Conservation (phyloP, 2,113 vertebrate species). For the Pluvianellus socialis region DNA sequence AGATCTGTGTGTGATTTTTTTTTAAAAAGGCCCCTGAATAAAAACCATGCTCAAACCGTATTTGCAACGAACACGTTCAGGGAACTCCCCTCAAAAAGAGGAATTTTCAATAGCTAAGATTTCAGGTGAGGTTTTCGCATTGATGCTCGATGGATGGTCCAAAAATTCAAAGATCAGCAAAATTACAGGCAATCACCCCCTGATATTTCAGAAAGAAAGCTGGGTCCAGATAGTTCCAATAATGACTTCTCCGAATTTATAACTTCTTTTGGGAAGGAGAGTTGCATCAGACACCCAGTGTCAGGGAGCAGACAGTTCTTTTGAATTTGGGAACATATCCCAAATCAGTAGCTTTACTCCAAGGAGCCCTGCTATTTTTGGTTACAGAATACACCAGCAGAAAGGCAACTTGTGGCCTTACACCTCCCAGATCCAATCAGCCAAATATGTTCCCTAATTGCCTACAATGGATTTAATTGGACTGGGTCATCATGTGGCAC, state of each 20-base stretch:
- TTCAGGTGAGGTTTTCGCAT: not conserved
- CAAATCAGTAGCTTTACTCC: not conserved
- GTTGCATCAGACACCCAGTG: too few relatives aligned
- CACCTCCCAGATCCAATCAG: not conserved
- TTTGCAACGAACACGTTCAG: not conserved
- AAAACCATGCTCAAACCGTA: rapidly evolving
- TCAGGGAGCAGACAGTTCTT: too few relatives aligned
- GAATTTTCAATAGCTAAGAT: not conserved
- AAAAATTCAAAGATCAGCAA: not conserved
- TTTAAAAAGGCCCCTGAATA: not conserved
- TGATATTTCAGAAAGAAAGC: not conserved
- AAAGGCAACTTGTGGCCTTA: not conserved
- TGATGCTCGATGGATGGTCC: not conserved
- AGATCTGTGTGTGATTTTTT: not conserved
- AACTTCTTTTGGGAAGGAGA: rapidly evolving
- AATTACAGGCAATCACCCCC: not conserved
- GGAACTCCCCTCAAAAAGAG: not conserved
- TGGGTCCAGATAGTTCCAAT: not conserved
- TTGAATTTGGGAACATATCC: not conserved
- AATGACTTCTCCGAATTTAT: not conserved
- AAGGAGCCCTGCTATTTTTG: not conserved
- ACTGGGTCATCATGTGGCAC: not conserved
- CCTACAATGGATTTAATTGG: not conserved
- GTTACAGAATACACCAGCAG: not conserved
- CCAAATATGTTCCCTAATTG: not conserved